Conservation (phyloP, 2,888 invertebrate species). For the Lottia scabra region DNA sequence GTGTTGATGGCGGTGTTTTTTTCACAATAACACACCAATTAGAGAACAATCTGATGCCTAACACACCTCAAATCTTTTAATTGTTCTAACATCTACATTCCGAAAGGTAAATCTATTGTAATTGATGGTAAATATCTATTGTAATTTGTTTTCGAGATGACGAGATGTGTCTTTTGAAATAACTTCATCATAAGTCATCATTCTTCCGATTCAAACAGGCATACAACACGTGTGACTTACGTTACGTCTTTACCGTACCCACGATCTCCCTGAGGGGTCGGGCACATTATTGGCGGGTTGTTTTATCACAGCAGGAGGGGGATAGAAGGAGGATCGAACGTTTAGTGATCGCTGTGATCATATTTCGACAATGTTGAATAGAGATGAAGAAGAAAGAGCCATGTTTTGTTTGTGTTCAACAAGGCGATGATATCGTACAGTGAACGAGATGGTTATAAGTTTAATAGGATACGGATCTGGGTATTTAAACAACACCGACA, state of each 20-base stretch:
- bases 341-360: neutral
- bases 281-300: neutral
- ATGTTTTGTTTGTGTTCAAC: neutral
- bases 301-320: neutral
- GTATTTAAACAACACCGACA: neutral
- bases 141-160: no score
- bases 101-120: no score
- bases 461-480: neutral
- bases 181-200: no score
- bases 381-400: no score
- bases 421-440: neutral
- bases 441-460: neutral
- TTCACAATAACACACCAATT: no score
- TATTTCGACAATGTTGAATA: no score
- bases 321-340: neutral
- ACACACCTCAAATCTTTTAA: no score
- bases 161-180: no score
- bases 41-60: no score
- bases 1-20: neutral
- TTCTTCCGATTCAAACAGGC: neutral
- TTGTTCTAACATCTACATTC: no score
- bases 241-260: neutral
- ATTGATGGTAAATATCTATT: no score
- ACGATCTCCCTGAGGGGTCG: neutral
- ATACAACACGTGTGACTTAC: neutral